A percentile compares a stretch with the other conserved stretches of the same genome.
Evolutionary conservation across 2,797 vertebrate genomes (phyloP).

Genomic region (Acanthiza pusilla): DNA sequence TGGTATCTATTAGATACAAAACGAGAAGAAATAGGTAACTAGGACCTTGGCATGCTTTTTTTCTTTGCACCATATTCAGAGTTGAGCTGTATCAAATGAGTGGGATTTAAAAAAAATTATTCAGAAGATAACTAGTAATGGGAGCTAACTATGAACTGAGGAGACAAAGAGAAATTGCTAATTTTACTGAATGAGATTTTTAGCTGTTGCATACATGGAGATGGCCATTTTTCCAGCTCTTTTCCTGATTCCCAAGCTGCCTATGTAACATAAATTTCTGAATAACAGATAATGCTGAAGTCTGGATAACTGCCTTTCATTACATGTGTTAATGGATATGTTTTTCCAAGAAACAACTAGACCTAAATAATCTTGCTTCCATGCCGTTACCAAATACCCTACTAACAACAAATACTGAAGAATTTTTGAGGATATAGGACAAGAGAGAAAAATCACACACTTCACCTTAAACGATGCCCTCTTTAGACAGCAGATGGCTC

Average conservation of each 20-base stretch:
- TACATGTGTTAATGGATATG: neutral
- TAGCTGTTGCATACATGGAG: neutral
- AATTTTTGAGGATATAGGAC: neutral
- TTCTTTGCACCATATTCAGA: neutral
- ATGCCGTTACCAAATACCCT: neutral
- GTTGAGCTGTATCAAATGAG: neutral
- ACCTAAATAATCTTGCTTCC: neutral
- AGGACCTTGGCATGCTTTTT: neutral
- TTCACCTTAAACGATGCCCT: neutral
- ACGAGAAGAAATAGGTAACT: neutral
- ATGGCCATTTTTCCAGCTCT: neutral
- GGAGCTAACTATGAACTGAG: neutral
- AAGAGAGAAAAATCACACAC: neutral
- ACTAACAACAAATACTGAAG: neutral
- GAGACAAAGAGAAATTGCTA: neutral
- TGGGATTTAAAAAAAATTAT: neutral
- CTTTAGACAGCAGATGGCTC: constrained; percentile 71
- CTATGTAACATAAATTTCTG: neutral
- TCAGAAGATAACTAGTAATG: neutral
- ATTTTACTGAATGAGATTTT: neutral
- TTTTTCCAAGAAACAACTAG: neutral
- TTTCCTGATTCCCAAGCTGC: neutral
- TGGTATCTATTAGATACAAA: accelerated
- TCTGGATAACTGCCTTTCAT: neutral
- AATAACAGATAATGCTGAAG: neutral